Percentiles rank a stretch among this genome's conserved stretches.
These are phyloP conservation scores for Alces alces DNA, from an alignment of 2,113 vertebrate genomes.

Conservation along the genomic window DNA sequence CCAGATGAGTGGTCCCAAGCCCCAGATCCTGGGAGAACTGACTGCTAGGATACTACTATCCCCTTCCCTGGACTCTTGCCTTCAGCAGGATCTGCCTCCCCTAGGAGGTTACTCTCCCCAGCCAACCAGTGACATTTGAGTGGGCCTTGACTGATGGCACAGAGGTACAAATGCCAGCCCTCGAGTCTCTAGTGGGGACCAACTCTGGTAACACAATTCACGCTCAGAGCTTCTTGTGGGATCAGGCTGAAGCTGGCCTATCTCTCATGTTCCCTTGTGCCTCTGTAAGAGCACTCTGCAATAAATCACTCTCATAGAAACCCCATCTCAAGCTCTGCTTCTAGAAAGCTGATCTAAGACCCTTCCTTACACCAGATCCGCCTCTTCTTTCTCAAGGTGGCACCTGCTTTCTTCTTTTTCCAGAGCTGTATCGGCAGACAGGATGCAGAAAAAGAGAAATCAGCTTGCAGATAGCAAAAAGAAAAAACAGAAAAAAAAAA, in stretches of 20 bases:
- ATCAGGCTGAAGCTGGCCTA: not conserved
- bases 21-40: not conserved
- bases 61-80: not conserved
- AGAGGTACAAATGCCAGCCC: not conserved
- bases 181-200: not conserved
- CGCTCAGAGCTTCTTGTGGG: not conserved
- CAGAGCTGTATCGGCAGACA: not conserved
- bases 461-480: not conserved
- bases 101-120: not conserved
- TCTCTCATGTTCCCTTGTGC: not conserved
- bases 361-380: not conserved
- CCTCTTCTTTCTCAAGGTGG: not conserved
- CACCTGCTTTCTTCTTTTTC: not conserved
- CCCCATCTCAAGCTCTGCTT: not conserved
- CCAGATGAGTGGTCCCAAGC: not conserved
- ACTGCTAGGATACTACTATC: not conserved
- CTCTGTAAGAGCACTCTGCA: not conserved
- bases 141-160: not conserved
- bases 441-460: not conserved
- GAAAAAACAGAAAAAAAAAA: not conserved
- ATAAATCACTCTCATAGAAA: not conserved
- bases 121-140: not conserved
- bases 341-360: not conserved
- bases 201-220: not conserved
- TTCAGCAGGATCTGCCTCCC: not conserved